These are phyloP conservation scores for Erythrolamprus reginae DNA, from an alignment of 2,113 vertebrate genomes.

Conservation along the genomic window DNA sequence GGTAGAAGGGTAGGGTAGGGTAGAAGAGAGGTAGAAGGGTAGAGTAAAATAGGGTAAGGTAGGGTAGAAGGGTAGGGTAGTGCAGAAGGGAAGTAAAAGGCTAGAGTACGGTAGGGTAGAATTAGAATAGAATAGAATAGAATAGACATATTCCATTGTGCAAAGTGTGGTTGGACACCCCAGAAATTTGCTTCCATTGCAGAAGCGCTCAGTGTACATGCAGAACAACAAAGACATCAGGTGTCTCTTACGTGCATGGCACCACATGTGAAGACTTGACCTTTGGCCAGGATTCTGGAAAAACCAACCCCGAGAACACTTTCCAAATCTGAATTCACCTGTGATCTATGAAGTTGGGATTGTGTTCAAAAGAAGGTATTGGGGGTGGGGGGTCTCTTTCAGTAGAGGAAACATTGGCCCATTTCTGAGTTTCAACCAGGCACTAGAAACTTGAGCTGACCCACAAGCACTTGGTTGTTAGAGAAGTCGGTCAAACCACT, in stretches of 20 bases:
- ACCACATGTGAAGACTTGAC: neutral
- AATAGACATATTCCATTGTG: neutral
- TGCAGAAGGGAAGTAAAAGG: rapidly evolving
- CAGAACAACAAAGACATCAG: neutral
- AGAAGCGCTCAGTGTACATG: neutral
- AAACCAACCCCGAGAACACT: neutral
- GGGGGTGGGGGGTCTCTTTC: neutral
- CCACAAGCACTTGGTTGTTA: neutral
- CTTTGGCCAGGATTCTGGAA: neutral
- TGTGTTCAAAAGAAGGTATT: neutral
- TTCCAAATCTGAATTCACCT: neutral
- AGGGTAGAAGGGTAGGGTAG: no score
- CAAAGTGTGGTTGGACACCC: neutral
- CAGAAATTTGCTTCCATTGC: neutral
- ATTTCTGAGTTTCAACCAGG: neutral
- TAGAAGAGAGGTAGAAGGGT: rapidly evolving
- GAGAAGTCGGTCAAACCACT: slow-evolving; percentile 15
- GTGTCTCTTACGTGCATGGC: neutral
- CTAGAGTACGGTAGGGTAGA: no score
- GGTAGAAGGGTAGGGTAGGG: no score
- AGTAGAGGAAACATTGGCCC: no score
- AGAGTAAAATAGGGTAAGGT: no score
- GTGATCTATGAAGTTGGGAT: no score
- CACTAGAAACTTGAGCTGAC: neutral
- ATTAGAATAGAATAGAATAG: neutral